These are phyloP conservation scores for fruit fly (Drosophila melanogaster) DNA, from an alignment of 1,140 invertebrate species.

Conservation along the genomic window DNA sequence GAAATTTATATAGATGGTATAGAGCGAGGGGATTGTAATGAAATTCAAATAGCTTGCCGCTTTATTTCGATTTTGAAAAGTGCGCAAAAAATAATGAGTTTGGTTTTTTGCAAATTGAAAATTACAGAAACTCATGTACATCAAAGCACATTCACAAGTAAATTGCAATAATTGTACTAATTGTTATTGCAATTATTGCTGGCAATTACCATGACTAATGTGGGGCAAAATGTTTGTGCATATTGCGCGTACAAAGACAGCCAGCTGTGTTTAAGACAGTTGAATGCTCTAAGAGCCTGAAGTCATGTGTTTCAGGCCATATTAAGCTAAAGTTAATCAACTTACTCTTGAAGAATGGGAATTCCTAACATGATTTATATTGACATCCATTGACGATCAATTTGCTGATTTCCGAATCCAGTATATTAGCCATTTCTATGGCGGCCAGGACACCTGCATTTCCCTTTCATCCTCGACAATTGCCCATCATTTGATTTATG, in stretches of 20 bases:
- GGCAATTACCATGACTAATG: conserved; percentile 81
- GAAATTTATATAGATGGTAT: conserved; percentile 18
- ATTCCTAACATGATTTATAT: background rate
- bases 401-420: conserved; percentile 14
- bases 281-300: background rate
- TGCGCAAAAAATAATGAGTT: conserved; percentile 64
- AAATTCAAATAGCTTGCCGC: conserved; percentile 46
- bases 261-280: conserved; percentile 12
- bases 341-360: too few species aligned
- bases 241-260: conserved; percentile 37
- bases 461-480: conserved; percentile 13
- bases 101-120: conserved; percentile 71
- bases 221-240: conserved; percentile 72
- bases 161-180: conserved; percentile 82
- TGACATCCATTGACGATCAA: background rate
- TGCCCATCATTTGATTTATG: conserved; percentile 32
- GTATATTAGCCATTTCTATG: background rate
- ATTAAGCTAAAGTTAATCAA: background rate
- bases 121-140: conserved; percentile 51
- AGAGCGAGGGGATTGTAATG: conserved; percentile 14
- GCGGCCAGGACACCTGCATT: conserved; percentile 28
- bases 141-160: conserved; percentile 29
- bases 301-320: background rate
- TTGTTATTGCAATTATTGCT: conserved; percentile 79
- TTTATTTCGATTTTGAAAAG: conserved; percentile 39